phyloP scores from a whole-genome alignment of 2,797 vertebrate genomes.

The Saxicola maurus region DNA sequence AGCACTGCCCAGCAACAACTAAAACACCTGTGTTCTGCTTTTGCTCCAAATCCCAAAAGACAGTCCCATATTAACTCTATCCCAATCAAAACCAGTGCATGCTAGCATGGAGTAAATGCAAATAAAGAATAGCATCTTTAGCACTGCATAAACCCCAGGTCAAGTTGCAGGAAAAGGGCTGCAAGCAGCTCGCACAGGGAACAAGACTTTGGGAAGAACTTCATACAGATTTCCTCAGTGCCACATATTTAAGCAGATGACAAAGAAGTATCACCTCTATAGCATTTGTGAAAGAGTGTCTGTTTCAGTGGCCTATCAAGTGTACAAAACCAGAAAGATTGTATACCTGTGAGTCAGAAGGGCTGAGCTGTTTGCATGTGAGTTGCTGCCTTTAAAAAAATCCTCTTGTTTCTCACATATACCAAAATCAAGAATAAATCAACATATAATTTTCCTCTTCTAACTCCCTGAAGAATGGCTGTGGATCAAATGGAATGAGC shows the following conservation, averaged over 20 bases:
- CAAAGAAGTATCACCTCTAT: background rate
- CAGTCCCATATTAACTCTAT: too few relatives aligned
- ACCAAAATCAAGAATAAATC: background rate
- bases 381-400: background rate
- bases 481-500: background rate
- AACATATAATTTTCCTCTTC: background rate
- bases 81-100: background rate
- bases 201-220: background rate
- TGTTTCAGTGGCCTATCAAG: background rate
- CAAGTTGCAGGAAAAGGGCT: background rate
- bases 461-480: background rate
- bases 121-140: background rate
- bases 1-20: rapidly evolving
- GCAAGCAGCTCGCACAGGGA: background rate
- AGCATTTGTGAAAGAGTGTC: background rate
- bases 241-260: background rate
- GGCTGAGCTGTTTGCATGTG: background rate
- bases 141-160: background rate
- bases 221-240: background rate
- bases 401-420: background rate
- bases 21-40: background rate
- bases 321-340: background rate
- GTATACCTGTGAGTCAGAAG: background rate
- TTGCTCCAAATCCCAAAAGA: background rate
- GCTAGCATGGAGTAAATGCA: background rate